Conservation (phyloP, 2,888 invertebrate genomes). For the Deilephila elpenor region DNA sequence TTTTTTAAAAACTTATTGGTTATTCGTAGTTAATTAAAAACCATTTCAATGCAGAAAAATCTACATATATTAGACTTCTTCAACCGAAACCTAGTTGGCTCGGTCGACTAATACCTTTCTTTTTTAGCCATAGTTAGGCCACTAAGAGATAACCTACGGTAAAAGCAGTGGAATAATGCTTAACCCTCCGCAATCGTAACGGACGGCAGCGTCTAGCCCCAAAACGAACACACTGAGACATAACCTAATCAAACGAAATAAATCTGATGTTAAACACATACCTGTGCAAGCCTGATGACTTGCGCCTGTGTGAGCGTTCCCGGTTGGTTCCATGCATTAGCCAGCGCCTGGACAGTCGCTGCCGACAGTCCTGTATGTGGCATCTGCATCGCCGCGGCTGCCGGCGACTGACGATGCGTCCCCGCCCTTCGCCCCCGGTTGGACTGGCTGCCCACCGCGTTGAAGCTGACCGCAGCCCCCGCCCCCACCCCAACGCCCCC, state of each 20-base stretch:
- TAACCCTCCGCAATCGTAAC: too few relatives aligned
- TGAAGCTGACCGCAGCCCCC: constrained; percentile 53
- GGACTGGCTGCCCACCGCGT: constrained; percentile 61
- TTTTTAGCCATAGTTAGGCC: too few relatives aligned
- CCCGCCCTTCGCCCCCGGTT: constrained; percentile 66
- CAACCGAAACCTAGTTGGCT: too few relatives aligned
- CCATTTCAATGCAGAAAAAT: too few relatives aligned
- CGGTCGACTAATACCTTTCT: too few relatives aligned
- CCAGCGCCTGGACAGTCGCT: constrained; percentile 74
- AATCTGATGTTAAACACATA: constrained; percentile 40
- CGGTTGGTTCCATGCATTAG: constrained; percentile 72
- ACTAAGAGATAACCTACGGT: too few relatives aligned
- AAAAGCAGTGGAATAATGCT: too few relatives aligned
- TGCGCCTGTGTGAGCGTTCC: constrained; percentile 76
- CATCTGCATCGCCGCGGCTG: constrained; percentile 71
- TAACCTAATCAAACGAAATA: neutral
- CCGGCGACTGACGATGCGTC: constrained; percentile 64
- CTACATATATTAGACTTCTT: too few relatives aligned
- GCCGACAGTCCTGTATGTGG: constrained; percentile 72
- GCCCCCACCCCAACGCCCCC: constrained; percentile 57
- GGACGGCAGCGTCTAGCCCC: too few relatives aligned
- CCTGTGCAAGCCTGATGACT: constrained; percentile 80
- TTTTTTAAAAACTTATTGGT: too few relatives aligned
- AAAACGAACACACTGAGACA: too few relatives aligned
- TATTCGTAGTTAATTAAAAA: too few relatives aligned